phyloP scores from a whole-genome alignment of 2,113 vertebrate genomes.

The Protomyctophum bolini region DNA sequence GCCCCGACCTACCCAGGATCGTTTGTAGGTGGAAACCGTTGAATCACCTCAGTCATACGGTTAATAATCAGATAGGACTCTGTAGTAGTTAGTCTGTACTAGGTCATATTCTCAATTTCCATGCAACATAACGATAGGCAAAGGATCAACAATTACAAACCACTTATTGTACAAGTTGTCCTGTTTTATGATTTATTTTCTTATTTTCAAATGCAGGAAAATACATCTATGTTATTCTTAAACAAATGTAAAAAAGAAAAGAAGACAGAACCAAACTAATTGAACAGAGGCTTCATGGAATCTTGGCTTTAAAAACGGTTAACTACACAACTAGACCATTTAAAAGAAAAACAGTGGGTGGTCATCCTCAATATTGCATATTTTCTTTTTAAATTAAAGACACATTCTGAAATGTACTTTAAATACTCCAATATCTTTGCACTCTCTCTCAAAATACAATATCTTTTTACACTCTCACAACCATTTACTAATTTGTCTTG shows the following conservation, averaged over 20 bases:
- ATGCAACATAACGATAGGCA: background rate
- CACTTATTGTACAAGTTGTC: background rate
- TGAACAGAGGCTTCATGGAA: background rate
- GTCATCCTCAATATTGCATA: background rate
- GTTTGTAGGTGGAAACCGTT: too few species aligned
- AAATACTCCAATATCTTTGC: background rate
- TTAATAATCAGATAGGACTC: too few species aligned
- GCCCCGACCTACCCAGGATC: background rate
- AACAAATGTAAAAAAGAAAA: slow-evolving; percentile 40
- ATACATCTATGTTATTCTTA: slow-evolving; percentile 22
- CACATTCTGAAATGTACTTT: background rate
- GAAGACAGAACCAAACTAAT: slow-evolving; percentile 13
- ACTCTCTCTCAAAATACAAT: too few species aligned
- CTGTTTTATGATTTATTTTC: slow-evolving; percentile 48
- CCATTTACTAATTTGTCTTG: background rate
- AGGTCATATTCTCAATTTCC: too few species aligned
- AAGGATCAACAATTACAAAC: background rate
- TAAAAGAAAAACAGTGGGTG: background rate
- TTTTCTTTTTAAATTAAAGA: background rate
- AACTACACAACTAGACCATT: background rate
- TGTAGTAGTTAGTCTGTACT: too few species aligned
- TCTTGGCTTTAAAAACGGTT: slow-evolving; percentile 16
- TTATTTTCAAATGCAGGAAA: slow-evolving; percentile 24
- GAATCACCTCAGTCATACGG: background rate
- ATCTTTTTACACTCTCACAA: background rate